Conservation (phyloP, 2,797 vertebrate species). For the Taeniopygia guttata region DNA sequence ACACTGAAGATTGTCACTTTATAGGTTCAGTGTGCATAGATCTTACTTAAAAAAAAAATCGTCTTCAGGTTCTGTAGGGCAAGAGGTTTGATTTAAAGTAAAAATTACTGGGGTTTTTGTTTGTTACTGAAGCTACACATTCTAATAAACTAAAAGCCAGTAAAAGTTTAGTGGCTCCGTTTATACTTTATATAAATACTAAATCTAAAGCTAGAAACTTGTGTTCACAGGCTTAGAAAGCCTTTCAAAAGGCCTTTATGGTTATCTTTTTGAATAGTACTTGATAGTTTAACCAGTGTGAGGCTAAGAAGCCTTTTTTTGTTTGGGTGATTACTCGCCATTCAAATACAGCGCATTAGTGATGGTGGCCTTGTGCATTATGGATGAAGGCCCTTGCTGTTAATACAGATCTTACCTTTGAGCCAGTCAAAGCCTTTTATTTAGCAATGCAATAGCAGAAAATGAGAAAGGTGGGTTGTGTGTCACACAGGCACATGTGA, state of each 20-base stretch:
- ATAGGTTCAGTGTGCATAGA: not conserved
- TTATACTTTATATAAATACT: not conserved
- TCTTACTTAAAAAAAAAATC: not conserved
- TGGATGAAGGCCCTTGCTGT: not conserved
- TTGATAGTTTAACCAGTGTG: not conserved
- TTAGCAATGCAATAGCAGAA: not conserved
- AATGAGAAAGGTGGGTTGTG: not conserved
- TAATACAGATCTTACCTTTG: not conserved
- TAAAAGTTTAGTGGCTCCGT: not conserved
- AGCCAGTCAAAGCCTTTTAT: not conserved
- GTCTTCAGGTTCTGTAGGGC: not conserved
- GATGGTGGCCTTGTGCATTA: not conserved
- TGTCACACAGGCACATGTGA: not conserved
- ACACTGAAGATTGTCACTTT: not conserved
- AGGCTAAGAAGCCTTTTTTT: not conserved
- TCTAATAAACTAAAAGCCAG: not conserved
- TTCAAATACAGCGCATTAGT: not conserved
- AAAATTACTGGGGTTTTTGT: not conserved
- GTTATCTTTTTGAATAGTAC: not conserved
- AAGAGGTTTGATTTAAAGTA: not conserved
- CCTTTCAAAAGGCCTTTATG: not conserved
- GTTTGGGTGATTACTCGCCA: not conserved
- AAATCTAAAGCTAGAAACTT: not conserved
- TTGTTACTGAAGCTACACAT: not conserved
- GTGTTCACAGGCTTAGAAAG: not conserved